Conservation (phyloP, 2,888 invertebrate species). For the Sarcophaga caerulescens region DNA sequence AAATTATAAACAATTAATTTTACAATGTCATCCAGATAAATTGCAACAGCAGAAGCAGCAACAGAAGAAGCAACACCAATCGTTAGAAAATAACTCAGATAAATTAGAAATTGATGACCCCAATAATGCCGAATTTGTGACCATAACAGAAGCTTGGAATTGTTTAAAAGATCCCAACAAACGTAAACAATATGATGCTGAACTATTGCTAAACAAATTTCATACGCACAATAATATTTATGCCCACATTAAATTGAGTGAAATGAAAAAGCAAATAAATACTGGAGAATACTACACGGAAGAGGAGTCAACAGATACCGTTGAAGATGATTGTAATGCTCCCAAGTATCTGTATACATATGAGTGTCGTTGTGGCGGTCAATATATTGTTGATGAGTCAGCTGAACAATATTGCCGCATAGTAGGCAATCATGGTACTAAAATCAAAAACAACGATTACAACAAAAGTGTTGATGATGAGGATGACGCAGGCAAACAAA, state of each 20-base stretch:
- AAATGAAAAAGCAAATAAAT: slow-evolving; percentile 79
- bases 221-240: slow-evolving; percentile 84
- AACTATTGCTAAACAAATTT: slow-evolving; percentile 83
- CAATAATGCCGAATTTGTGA: slow-evolving; percentile 79
- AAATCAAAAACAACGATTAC: slow-evolving; percentile 49
- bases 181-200: slow-evolving; percentile 86
- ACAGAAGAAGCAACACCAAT: slow-evolving; percentile 51
- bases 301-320: slow-evolving; percentile 9
- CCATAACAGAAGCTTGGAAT: slow-evolving; percentile 88
- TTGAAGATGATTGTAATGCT: slow-evolving; percentile 35
- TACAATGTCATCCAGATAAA: slow-evolving; percentile 81
- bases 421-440: slow-evolving; percentile 40
- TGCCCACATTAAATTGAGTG: slow-evolving; percentile 80
- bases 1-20: slow-evolving; percentile 79
- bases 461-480: slow-evolving; percentile 36
- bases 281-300: slow-evolving; percentile 44
- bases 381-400: slow-evolving; percentile 78
- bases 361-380: slow-evolving; percentile 88
- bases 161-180: slow-evolving; percentile 84
- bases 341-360: slow-evolving; percentile 80
- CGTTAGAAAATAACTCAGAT: slow-evolving; percentile 42
- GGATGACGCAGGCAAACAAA: slow-evolving; percentile 57
- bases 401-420: slow-evolving; percentile 68
- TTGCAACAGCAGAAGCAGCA: slow-evolving; percentile 67
- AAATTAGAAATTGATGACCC: slow-evolving; percentile 46